phyloP scores from a whole-genome alignment of 2,888 invertebrate genomes.

The Harpalus rubripes region DNA sequence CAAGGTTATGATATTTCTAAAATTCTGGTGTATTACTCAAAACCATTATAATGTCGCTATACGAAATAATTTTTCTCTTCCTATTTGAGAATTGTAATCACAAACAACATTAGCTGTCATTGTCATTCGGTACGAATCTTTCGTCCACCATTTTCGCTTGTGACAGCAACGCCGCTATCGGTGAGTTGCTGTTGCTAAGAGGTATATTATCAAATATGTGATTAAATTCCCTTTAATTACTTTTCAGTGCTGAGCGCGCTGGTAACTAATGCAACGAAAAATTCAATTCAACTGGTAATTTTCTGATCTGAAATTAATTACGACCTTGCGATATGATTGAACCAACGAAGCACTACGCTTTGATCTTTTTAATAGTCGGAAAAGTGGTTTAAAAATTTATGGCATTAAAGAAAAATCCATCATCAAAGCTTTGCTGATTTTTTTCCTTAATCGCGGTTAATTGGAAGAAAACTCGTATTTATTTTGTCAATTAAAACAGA shows the following conservation, averaged over 20 bases:
- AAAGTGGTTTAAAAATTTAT: background rate
- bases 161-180: too few species aligned
- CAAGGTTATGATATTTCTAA: too few species aligned
- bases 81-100: too few species aligned
- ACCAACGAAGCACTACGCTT: slow-evolving; percentile 10
- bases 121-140: too few species aligned
- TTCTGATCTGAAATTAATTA: slow-evolving; percentile 9
- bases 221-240: background rate
- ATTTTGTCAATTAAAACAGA: background rate
- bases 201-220: too few species aligned
- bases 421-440: background rate
- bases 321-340: background rate
- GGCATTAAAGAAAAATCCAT: background rate
- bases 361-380: slow-evolving; percentile 7
- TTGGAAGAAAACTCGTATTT: background rate
- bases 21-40: too few species aligned
- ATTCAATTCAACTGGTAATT: background rate
- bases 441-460: background rate
- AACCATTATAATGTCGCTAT: too few species aligned
- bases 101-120: too few species aligned
- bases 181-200: too few species aligned
- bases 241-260: background rate
- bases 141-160: too few species aligned
- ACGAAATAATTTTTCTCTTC: too few species aligned
- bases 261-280: background rate